These are phyloP conservation scores for Tragelaphus imberbis DNA, from an alignment of 2,113 vertebrate genomes.

Conservation along the genomic window DNA sequence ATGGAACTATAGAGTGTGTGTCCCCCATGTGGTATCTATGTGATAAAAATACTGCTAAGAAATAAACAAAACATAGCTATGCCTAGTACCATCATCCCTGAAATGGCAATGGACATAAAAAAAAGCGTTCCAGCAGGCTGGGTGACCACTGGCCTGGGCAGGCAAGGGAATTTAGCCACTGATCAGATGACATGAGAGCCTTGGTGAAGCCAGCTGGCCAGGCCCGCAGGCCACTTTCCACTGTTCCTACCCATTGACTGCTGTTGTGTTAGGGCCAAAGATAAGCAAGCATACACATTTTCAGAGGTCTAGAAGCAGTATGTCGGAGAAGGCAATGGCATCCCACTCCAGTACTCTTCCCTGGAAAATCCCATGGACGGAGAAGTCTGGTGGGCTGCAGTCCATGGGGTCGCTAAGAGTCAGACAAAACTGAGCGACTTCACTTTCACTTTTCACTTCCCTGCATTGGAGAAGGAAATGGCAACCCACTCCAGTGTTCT, in stretches of 20 bases:
- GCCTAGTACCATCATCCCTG: neutral
- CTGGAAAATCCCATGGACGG: too few relatives aligned
- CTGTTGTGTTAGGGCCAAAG: neutral
- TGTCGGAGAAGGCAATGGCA: too few relatives aligned
- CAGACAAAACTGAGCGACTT: too few relatives aligned
- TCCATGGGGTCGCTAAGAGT: too few relatives aligned
- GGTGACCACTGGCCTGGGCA: too few relatives aligned
- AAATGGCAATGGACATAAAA: neutral
- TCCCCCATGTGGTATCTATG: neutral
- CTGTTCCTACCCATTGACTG: neutral
- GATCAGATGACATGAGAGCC: too few relatives aligned
- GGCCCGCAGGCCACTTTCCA: accelerated
- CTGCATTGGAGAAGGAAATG: too few relatives aligned
- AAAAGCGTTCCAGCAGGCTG: neutral
- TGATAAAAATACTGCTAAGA: neutral
- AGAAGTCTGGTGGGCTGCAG: too few relatives aligned
- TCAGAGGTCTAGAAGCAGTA: neutral
- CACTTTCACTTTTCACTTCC: too few relatives aligned
- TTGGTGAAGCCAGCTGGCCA: neutral
- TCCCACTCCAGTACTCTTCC: too few relatives aligned
- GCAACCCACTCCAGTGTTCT: too few relatives aligned
- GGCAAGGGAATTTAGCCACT: neutral
- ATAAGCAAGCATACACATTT: neutral
- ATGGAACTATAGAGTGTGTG: neutral
- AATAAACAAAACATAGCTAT: neutral